phyloP scores from a whole-genome alignment of 2,888 invertebrate species.

The Watsonalla binaria region DNA sequence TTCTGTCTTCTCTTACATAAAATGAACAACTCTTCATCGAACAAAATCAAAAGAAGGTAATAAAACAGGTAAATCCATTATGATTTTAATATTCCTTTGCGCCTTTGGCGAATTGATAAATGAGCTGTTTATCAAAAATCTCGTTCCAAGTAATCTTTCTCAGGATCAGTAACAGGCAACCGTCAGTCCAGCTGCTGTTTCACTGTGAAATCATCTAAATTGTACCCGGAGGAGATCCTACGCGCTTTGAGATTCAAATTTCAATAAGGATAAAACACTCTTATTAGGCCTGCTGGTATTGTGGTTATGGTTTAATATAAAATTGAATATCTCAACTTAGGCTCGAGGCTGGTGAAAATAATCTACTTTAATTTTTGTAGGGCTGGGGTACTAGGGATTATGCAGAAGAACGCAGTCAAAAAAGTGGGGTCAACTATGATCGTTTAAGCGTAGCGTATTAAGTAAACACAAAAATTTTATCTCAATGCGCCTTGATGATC shows the following conservation, averaged over 20 bases:
- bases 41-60: background rate
- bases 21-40: too few relatives aligned
- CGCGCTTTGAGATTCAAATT: conserved; percentile 49
- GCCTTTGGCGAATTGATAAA: conserved; percentile 66
- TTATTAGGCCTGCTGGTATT: conserved; percentile 29
- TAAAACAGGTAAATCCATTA: conserved; percentile 2
- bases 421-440: too few relatives aligned
- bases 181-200: conserved; percentile 63
- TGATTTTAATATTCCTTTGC: conserved; percentile 22
- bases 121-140: conserved; percentile 69
- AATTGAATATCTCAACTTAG: conserved; percentile 13
- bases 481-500: too few relatives aligned
- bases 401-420: too few relatives aligned
- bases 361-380: too few relatives aligned
- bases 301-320: conserved; percentile 1
- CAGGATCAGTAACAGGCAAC: conserved; percentile 53
- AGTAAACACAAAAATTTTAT: too few relatives aligned
- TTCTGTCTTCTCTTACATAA: too few relatives aligned
- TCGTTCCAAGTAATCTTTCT: conserved; percentile 61
- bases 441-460: too few relatives aligned
- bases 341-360: too few relatives aligned
- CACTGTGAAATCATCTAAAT: conserved; percentile 59
- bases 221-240: conserved; percentile 61
- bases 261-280: conserved; percentile 49
- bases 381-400: too few relatives aligned